Evolutionary conservation across 2,113 vertebrate species (phyloP), one percentile per base, ranked within the genome.

Genomic region (Lanius collurio): DNA sequence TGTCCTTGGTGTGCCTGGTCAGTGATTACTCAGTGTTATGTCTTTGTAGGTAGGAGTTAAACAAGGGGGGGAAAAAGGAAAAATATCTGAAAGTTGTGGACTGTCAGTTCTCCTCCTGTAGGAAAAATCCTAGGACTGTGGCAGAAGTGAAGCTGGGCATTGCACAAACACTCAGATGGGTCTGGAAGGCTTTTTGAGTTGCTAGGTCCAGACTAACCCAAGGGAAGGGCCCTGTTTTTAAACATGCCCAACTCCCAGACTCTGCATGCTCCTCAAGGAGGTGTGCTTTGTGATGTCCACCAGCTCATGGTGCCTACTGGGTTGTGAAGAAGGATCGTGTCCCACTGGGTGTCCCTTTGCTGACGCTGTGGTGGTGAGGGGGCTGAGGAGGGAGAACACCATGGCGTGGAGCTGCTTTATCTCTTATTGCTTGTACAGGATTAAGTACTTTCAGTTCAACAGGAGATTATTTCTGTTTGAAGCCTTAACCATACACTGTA

Each of bases 391-490:
- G 6, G 52, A 69, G 62, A 20, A 3, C 37, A 4, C 63, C n/a
- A 9, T 87, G 86, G 47, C 11, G 13, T 90, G 78, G 85, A 89
- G 74, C 2, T 46, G 35, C 79, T 96, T 94, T 80, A 74, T 81
- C 82, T 95, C 56, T 83, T 86, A 83, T 73, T 90, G 88, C 93
- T 83, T 68, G 82, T 83, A 57, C 69, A 67, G 79, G 80, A 95
- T 94, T 64, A 87, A 91, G 93, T 90, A 90, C 79, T 93, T 92
- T 70, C 93, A 74, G 88, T 96, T 93, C 90, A 95, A 93, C 71
- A 83, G 95, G 86, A 95, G 94, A 96, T 96, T 95, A 89, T 89
- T 94, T 85, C 87, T 91, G 87, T 94, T 95, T 83, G 94, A 96
- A 97, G 93, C 77, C 79, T 97, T 91, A 89, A n/a, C 89, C 50